A percentile compares a stretch with the other conserved stretches of the same genome.
Conservation (phyloP, 1,140 invertebrate species). For the Parapsyche elsis region DNA sequence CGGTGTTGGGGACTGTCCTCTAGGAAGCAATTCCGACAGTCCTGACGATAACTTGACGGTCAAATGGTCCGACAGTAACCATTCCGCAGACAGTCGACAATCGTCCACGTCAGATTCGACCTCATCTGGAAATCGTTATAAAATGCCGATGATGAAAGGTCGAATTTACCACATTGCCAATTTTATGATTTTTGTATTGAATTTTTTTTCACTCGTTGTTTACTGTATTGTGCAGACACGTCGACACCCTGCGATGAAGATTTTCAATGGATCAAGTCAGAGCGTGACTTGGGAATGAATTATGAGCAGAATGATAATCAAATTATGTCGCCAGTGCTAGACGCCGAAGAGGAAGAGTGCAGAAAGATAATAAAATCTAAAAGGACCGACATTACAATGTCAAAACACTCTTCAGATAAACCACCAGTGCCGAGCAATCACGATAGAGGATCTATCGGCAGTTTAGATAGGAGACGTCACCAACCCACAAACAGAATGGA, state of each 20-base stretch:
- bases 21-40: slow-evolving; percentile 67
- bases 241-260: slow-evolving; percentile 70
- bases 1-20: slow-evolving; percentile 43
- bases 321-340: slow-evolving; percentile 18
- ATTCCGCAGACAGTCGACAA: slow-evolving; percentile 52
- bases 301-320: slow-evolving; percentile 32
- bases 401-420: slow-evolving; percentile 55
- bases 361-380: slow-evolving; percentile 48
- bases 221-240: slow-evolving; percentile 58
- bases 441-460: slow-evolving; percentile 63
- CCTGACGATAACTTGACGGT: slow-evolving; percentile 61
- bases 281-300: slow-evolving; percentile 28
- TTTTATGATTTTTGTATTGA: slow-evolving; percentile 14
- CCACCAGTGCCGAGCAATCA: slow-evolving; percentile 55
- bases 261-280: slow-evolving; percentile 69
- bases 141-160: slow-evolving; percentile 57
- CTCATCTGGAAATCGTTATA: slow-evolving; percentile 61
- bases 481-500: slow-evolving; percentile 63
- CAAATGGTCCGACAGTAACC: slow-evolving; percentile 61
- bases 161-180: slow-evolving; percentile 21
- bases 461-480: slow-evolving; percentile 67
- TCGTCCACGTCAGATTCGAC: slow-evolving; percentile 59
- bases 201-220: slow-evolving; percentile 19
- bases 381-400: slow-evolving; percentile 12
- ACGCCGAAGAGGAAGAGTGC: slow-evolving; percentile 41